phyloP scores from a whole-genome alignment of 2,113 vertebrate genomes.

The Bos indicus region DNA sequence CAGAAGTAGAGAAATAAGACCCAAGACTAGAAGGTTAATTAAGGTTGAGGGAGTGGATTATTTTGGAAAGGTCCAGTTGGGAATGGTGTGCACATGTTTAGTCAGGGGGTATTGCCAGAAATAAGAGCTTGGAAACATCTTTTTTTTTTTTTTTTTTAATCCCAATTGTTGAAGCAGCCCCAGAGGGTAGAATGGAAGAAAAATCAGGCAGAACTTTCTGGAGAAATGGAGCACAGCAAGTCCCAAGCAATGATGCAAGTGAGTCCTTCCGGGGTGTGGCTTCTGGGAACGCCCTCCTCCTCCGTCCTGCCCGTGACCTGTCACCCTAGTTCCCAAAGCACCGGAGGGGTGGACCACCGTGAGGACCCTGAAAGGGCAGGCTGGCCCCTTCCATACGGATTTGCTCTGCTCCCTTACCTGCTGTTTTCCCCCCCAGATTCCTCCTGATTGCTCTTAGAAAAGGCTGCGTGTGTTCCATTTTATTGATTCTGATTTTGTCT shows the following conservation, averaged over 20 bases:
- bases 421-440: rapidly evolving
- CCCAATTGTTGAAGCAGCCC: neutral
- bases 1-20: neutral
- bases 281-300: rapidly evolving
- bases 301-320: rapidly evolving
- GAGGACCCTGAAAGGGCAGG: rapidly evolving
- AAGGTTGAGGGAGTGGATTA: rapidly evolving
- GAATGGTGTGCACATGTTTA: neutral
- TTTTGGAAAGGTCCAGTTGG: neutral
- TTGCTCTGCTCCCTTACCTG: neutral
- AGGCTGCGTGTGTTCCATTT: too few species aligned
- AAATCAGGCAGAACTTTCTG: rapidly evolving
- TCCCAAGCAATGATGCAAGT: neutral
- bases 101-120: neutral
- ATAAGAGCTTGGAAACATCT: neutral
- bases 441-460: neutral
- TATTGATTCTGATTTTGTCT: neutral
- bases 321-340: rapidly evolving
- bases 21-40: rapidly evolving
- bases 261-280: rapidly evolving
- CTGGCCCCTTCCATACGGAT: rapidly evolving
- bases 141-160: neutral
- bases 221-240: rapidly evolving
- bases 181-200: neutral
- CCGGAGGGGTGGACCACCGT: rapidly evolving